Base-by-base conservation (phyloP, 1,140 invertebrate species). In the Ceratina australensis region DNA sequence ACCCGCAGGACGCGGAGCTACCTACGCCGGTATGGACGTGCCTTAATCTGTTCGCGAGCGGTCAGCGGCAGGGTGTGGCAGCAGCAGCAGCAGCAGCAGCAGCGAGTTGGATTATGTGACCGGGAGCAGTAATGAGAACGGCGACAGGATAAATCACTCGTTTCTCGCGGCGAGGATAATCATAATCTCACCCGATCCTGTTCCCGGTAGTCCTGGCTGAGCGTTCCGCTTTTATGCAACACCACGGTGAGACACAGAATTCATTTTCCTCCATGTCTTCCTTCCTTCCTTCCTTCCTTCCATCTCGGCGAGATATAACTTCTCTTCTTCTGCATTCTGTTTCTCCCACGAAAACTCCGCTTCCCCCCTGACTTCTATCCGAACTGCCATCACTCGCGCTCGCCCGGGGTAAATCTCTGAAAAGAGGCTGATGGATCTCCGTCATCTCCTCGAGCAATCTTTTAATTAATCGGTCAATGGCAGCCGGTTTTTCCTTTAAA, bases 101-200 rank as follows among this genome's bases (percentile, higher is more conserved):
- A 73, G 80, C 85, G 84, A 83, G 86, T 89, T 87, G 82, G 84
- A 82, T 86, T 86, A 80, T 89, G 85, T 88, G 89, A 87, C 86
- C 83, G 84, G 88, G 86, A 86, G 82, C 84, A 72, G 87, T 91
- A 90, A 90, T 90, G 88, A 90, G 89, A 78, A 90, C 88, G 87
- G 85, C 88, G 87, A 90, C 87, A 76, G 88, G 84, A 90, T 90
- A 90, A 91, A 91, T 90, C 90, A 91, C 82, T 90, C 82, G 83
- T 87, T 87, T 87, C 84, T 83, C 87, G 77, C 76, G 78, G 79
- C 81, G 80, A 87, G 87, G 89, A 90, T 90, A 89, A 90, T 90
- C 87, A 87, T 91, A 90, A 89, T 90, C 90, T 86, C 75, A 78
- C 56, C 73, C 81, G 79, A 84, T 88, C 79, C 81, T 79, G 85